Evolutionary conservation across 2,113 vertebrate species (phyloP).

Genomic region (Dolichotis patagonum): DNA sequence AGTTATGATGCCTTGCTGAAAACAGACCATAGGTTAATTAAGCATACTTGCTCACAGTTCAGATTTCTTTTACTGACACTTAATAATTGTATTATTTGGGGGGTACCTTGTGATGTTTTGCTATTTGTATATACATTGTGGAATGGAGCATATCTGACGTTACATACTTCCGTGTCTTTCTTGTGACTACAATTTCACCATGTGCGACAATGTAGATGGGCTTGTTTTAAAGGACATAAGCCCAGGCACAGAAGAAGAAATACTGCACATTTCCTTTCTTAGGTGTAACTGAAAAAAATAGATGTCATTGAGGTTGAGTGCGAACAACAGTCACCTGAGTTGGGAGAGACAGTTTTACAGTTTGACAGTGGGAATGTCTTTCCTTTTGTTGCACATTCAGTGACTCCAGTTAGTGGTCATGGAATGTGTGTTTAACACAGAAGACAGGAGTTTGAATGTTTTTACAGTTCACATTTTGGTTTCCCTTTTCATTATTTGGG

Average conservation of each 20-base stretch:
- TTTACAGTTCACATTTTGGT: background rate
- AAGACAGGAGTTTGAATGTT: background rate
- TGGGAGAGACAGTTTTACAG: too few species aligned
- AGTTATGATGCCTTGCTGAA: background rate
- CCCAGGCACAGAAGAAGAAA: background rate
- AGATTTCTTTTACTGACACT: background rate
- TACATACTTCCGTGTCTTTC: background rate
- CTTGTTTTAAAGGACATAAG: background rate
- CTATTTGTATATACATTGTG: background rate
- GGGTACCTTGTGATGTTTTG: background rate
- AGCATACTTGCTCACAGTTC: background rate
- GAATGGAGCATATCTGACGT: background rate
- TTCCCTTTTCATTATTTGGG: background rate
- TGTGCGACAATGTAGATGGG: background rate
- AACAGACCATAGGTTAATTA: background rate
- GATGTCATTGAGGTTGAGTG: background rate
- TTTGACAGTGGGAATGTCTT: background rate
- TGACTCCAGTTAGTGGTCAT: background rate
- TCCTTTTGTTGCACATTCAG: background rate
- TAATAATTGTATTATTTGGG: background rate
- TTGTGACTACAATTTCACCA: background rate
- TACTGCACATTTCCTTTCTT: background rate
- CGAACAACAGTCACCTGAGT: background rate
- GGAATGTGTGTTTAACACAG: background rate
- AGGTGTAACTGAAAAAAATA: background rate